phyloP scores from a whole-genome alignment of 2,888 invertebrate species.

The Eristalinus aeneus region DNA sequence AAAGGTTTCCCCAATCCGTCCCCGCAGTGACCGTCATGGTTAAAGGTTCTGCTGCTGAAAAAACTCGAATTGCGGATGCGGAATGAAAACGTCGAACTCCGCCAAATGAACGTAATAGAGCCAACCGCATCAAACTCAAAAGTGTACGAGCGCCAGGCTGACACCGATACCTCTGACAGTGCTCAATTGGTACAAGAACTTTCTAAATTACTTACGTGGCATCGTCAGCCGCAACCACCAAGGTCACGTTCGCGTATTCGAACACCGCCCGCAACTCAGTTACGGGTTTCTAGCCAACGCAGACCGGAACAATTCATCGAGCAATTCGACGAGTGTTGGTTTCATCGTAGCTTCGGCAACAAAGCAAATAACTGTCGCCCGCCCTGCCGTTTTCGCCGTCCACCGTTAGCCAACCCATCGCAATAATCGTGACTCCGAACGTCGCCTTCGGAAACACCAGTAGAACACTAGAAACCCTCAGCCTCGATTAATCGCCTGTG shows the following conservation, averaged over 20 bases:
- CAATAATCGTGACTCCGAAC: neutral
- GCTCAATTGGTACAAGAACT: too few species aligned
- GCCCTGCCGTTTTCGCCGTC: neutral
- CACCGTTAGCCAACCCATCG: neutral
- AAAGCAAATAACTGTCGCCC: neutral
- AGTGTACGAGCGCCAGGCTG: too few species aligned
- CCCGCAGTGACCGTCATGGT: too few species aligned
- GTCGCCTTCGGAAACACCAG: neutral
- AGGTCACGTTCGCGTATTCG: neutral
- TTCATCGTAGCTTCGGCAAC: neutral
- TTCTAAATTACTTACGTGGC: neutral
- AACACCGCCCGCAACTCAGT: neutral
- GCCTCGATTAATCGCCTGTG: neutral
- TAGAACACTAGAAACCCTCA: neutral
- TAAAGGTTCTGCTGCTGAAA: too few species aligned
- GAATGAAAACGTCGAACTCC: too few species aligned
- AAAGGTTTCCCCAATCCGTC: too few species aligned
- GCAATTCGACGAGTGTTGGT: slow-evolving; percentile 27
- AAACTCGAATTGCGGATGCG: too few species aligned
- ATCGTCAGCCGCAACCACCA: neutral
- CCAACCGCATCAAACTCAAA: too few species aligned
- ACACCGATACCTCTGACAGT: too few species aligned
- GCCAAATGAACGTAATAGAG: too few species aligned
- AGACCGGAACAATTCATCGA: slow-evolving; percentile 8
- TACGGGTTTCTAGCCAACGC: slow-evolving; percentile 5